Evolutionary conservation across 2,797 vertebrate genomes (phyloP).

Genomic region (Betta splendens): DNA sequence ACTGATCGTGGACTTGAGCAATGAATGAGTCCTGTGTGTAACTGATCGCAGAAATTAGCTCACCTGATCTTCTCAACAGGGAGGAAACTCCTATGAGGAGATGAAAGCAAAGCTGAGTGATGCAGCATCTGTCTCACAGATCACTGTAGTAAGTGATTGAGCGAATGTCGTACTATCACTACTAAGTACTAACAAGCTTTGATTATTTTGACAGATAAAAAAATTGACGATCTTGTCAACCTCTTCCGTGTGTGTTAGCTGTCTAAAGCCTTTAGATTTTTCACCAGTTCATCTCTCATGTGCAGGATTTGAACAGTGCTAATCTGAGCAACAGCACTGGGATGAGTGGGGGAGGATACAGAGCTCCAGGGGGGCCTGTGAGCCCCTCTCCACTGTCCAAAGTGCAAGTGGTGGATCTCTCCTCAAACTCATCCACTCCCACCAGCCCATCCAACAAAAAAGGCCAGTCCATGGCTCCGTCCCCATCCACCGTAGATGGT

Average conservation of each 20-base stretch:
- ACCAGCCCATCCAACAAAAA: conserved; percentile 22
- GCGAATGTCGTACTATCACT: conserved; percentile 14
- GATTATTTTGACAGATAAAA: background rate
- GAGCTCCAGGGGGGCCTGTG: conserved; percentile 73
- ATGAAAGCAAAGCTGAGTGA: conserved; percentile 84
- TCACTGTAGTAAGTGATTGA: conserved; percentile 85
- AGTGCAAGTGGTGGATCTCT: conserved; percentile 51
- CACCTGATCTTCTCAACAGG: conserved; percentile 77
- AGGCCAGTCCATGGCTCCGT: conserved; percentile 1
- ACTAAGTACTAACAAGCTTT: background rate
- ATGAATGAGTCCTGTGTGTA: conserved; percentile 5
- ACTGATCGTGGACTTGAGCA: background rate
- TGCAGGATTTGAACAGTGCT: conserved; percentile 84
- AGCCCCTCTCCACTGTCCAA: conserved; percentile 58
- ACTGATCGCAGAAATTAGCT: conserved; percentile 3
- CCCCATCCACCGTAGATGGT: conserved; percentile 8
- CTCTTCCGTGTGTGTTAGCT: too few species aligned
- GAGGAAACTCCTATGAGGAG: conserved; percentile 85
- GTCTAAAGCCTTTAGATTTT: background rate
- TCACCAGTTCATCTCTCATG: background rate
- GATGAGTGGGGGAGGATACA: conserved; percentile 41
- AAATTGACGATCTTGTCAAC: background rate
- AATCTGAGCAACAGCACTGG: conserved; percentile 66
- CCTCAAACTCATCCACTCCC: conserved; percentile 35
- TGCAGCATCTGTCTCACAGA: conserved; percentile 78